Base-by-base conservation (phyloP, 2,888 invertebrate genomes). In the Melanotus villosus region DNA sequence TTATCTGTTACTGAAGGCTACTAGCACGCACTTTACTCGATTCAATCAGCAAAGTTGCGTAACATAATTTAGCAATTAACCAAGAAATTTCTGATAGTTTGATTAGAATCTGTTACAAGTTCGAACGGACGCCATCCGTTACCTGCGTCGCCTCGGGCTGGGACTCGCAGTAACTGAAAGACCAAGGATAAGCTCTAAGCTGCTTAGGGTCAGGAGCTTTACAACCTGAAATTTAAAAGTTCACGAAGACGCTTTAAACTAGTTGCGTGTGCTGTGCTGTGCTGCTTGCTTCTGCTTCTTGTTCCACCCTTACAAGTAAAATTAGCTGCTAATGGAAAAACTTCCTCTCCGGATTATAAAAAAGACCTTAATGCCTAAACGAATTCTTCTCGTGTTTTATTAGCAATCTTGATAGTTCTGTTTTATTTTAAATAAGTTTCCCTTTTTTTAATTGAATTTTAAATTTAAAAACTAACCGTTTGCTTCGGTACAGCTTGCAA, bases 51-150 rank as follows among this genome's bases (percentile, higher is more conserved):
- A 66, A 74, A 74, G 63, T 74, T 74, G 65, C 70, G 58, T 74
- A 74, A 74, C 72, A 74, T 74, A 74, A 73, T 74, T 74, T 74
- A 74, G 70, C 71, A 73, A 73, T 74, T 74, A 70, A 70, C 66
- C 66, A 70, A 70, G 70, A 70, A 70, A 70, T 70, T 70, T 70
- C 66, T 70, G 66, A 70, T 70, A 70, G 70, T 70, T 70, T 66
- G 70, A 70, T 70, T 70, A 65, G 60, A 70, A 65, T 70, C 65
- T 65, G 70, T 60, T 70, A 62, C 67, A 67, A 70, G 70, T 70
- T 70, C 60, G 70, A 65, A 65, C 70, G 70, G 65, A 70, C 70
- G 59, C 65, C 56, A 70, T 70, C 70, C 60, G 65, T 65, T 70
- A 65, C 65, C 65, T 65, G 60, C 65, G 60, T 70, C 70, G 70